Conservation (phyloP, 2,888 invertebrate species). For the Leptinotarsa tumamoca region DNA sequence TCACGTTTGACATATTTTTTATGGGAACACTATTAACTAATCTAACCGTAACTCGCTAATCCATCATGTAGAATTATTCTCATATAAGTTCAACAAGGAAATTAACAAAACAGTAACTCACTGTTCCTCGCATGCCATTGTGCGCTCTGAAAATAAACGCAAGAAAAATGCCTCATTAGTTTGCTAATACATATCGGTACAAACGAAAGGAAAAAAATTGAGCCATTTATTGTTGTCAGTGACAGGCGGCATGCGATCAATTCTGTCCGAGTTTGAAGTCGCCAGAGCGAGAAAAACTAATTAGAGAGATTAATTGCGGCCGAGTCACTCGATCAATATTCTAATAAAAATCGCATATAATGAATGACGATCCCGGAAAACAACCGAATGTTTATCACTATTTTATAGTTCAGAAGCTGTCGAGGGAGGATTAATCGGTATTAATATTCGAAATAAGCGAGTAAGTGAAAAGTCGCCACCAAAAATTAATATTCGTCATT, state of each 20-base stretch:
- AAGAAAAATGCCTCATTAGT: slow-evolving; percentile 37
- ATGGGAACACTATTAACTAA: neutral
- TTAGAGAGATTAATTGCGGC: slow-evolving; percentile 65
- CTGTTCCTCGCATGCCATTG: neutral
- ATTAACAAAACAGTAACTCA: neutral
- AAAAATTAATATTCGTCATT: neutral
- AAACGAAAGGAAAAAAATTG: slow-evolving; percentile 39
- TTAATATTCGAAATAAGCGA: neutral
- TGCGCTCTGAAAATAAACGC: neutral
- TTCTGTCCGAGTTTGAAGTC: slow-evolving; percentile 62
- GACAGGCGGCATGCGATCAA: slow-evolving; percentile 63
- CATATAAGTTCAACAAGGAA: neutral
- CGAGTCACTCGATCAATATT: slow-evolving; percentile 59
- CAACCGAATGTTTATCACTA: neutral
- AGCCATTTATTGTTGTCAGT: slow-evolving; percentile 61
- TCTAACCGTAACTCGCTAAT: neutral
- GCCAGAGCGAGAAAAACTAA: slow-evolving; percentile 64
- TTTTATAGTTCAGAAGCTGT: neutral
- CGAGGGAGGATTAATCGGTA: neutral
- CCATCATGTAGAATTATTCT: neutral
- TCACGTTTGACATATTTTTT: too few species aligned
- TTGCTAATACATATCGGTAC: slow-evolving; percentile 35
- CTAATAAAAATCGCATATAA: slow-evolving; percentile 55
- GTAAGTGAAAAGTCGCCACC: neutral
- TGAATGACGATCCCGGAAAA: slow-evolving; percentile 11